Percentiles rank a stretch among this genome's conserved stretches.
phyloP scores from a whole-genome alignment of 2,797 vertebrate genomes.

The Melanotaenia nigrans region DNA sequence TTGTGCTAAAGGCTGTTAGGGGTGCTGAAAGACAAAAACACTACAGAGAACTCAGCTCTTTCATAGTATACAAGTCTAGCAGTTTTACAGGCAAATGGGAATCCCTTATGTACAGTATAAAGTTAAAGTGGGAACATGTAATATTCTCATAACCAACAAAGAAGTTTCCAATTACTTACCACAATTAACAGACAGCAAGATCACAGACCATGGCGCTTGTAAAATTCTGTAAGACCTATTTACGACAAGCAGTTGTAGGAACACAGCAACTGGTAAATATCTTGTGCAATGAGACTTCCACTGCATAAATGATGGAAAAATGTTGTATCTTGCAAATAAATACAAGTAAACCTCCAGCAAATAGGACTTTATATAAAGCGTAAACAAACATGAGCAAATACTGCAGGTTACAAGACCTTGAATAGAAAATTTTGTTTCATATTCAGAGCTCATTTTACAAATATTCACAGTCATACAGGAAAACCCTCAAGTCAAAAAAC shows the following conservation, averaged over 20 bases:
- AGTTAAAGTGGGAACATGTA: conserved; percentile 12
- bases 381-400: neutral
- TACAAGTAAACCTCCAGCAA: neutral
- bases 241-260: conserved; percentile 12
- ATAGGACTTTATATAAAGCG: neutral
- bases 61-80: neutral
- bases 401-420: no score
- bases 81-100: conserved; percentile 28
- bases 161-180: conserved; percentile 48
- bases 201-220: conserved; percentile 35
- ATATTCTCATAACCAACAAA: conserved; percentile 29
- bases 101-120: conserved; percentile 17
- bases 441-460: neutral
- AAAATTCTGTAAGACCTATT: conserved; percentile 44
- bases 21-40: neutral
- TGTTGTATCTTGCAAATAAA: neutral
- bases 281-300: neutral
- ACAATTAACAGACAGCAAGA: conserved; percentile 45
- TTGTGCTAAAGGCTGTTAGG: neutral
- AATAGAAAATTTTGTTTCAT: neutral
- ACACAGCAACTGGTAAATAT: conserved; percentile 35
- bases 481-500: neutral
- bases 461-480: neutral
- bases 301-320: neutral
- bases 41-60: neutral